phyloP scores from a whole-genome alignment of 1,140 invertebrate genomes.

The Orchesella cincta region DNA sequence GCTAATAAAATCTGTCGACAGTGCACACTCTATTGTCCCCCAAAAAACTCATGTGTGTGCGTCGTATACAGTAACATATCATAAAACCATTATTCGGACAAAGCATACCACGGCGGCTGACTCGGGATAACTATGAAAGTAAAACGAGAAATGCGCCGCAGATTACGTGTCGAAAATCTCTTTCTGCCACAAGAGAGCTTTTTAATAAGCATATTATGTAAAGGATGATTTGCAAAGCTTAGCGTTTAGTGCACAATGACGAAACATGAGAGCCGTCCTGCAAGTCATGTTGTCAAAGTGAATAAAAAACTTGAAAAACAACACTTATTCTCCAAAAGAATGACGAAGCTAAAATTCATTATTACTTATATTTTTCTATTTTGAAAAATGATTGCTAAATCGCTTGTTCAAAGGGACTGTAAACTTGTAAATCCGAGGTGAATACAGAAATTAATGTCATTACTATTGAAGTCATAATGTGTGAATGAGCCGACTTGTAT shows the following conservation, averaged over 20 bases:
- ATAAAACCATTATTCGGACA: not conserved
- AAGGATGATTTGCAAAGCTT: constrained; percentile 24
- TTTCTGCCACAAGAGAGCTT: constrained; percentile 11
- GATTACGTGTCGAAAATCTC: constrained; percentile 17
- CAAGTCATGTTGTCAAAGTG: not conserved
- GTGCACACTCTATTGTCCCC: constrained; percentile 23
- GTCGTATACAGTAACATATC: not conserved
- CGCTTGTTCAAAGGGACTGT: not conserved
- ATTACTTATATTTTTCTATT: not conserved
- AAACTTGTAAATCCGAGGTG: not conserved
- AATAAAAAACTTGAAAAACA: not conserved
- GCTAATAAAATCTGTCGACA: constrained; percentile 29
- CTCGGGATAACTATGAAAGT: not conserved
- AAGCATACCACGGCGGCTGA: not conserved
- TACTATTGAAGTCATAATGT: not conserved
- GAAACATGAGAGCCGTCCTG: not conserved
- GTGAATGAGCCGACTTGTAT: not conserved
- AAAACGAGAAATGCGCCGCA: constrained; percentile 16
- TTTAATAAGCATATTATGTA: not conserved
- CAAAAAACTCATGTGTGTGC: constrained; percentile 20
- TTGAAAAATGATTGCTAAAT: not conserved
- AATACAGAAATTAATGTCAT: constrained; percentile 9
- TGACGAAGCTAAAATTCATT: not conserved
- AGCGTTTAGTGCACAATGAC: not conserved
- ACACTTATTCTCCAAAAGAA: constrained; percentile 4